Base-by-base conservation (phyloP, 1,140 invertebrate genomes). In the Ceratina calcarata region DNA sequence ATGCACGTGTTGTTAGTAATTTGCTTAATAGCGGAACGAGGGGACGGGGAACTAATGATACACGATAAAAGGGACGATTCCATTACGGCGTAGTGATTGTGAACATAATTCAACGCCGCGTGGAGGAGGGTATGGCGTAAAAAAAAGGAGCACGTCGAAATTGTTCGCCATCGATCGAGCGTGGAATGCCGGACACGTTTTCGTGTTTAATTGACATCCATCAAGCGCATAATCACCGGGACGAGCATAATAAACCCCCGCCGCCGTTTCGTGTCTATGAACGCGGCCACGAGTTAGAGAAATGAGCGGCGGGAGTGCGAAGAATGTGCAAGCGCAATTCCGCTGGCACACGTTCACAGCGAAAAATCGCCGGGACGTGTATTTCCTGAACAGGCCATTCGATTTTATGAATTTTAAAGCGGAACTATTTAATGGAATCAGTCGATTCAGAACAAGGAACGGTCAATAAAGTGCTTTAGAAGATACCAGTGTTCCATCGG, bases 181-280 rank as follows among this genome's bases (percentile, higher is more conserved):
- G 2, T 13, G 67, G 75, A 62, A 71, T 78, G 57, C 58, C 27
- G 27, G n/a, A 57, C 49, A 71, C 75, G 58, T 71, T 78, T 78
- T 15, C 67, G 58, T 78, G 67, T 64, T 72, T 78, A 78, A 78
- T 78, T 78, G 76, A 72, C 68, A 64, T 72, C 49, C 76, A 55
- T 78, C 76, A 71, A n/a, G 58, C 67, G 67, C 61, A 78, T 78
- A 71, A 78, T 78, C 75, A 51, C 58, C 58, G 49, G 22, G 27
- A 71, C 49, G 58, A 15, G 67, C 67, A 71, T 61, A 78, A 71
- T 71, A 78, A 68, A 68, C 49, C 55, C 64, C 16, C 7, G 18
- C 45, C 15, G 20, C 24, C 20, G 24, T 53, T 27, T 53, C 45
- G 55, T 75, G 62, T 18, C 62, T 22, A 49, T 22, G 53, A 10